Evolutionary conservation across 2,797 vertebrate species (phyloP), one percentile per base, ranked within the genome.

Genomic region (Onychomys leucogaster): DNA sequence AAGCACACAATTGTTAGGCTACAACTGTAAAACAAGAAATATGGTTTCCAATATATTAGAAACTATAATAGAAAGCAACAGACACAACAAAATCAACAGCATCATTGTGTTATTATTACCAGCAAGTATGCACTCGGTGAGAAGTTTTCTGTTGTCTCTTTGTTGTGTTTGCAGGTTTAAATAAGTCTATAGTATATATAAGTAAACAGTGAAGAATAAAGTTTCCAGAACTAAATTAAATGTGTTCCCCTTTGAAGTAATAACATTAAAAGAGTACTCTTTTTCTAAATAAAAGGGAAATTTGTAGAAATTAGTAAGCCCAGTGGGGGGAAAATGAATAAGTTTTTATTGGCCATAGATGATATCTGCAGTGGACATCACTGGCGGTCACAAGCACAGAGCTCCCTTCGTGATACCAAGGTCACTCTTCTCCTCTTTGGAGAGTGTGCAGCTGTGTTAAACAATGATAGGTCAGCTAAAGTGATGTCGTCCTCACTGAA

Each of bases 51-150:
- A 12, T 34, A 55, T 78, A 83, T 61, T 83, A 90, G 0, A 55
- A 87, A 77, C 59, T 52, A 43, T 49, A 89, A 65, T 76, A 8
- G 63, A 91, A 94, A 91, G 5, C 5, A 86, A 21, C 6, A 94
- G 21, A 2, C 25, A 86, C 32, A 21, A 41, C 14, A 78, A 73
- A 94, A 59, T 77, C 23, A 77, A 29, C 19, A 55, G 34, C 37
- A 57, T 43, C 37, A 49, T 65, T 52, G 37, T 7, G 11, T 17
- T 67, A 87, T 27, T 67, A 78, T 19, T 43, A 73, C 77, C 37
- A 73, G 7, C 57, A 4, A 5, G 61, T 75, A 90, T 34, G 2
- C 21, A 90, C 0, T 17, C 57, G 55, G 32, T 67, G 21, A 90
- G 32, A 12, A 71, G 23, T 49, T 94, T 11, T 37, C 63, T 95